Evolutionary conservation across 2,888 invertebrate species (phyloP).

Genomic region (Merodon equestris): DNA sequence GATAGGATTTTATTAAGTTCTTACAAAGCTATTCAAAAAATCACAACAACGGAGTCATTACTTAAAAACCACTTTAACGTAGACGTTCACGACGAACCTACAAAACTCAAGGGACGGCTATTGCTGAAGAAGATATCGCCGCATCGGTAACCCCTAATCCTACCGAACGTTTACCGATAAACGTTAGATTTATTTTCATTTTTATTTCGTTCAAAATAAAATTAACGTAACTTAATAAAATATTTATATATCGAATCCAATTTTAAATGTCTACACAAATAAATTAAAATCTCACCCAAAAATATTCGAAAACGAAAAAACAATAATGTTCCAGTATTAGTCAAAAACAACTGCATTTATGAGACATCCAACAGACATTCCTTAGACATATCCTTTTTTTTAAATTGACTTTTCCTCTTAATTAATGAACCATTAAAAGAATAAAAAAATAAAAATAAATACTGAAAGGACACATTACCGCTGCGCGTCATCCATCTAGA

Average conservation of each 20-base stretch:
- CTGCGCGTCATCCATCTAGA: slow-evolving; percentile 42
- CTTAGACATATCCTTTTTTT: slow-evolving; percentile 9
- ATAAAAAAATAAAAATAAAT: neutral
- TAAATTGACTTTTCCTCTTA: neutral
- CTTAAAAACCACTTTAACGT: slow-evolving; percentile 73
- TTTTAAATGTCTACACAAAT: slow-evolving; percentile 35
- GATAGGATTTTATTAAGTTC: slow-evolving; percentile 58
- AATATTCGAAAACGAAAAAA: slow-evolving; percentile 56
- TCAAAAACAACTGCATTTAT: neutral
- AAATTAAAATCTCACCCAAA: too few species aligned
- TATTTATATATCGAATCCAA: slow-evolving; percentile 21
- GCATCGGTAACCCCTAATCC: slow-evolving; percentile 76
- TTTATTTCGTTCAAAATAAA: slow-evolving; percentile 5
- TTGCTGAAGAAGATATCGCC: slow-evolving; percentile 77
- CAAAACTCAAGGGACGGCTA: slow-evolving; percentile 72
- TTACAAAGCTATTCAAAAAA: slow-evolving; percentile 72
- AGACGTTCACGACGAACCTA: slow-evolving; percentile 75
- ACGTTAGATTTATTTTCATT: slow-evolving; percentile 16
- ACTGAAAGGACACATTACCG: slow-evolving; percentile 43
- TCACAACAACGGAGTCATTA: slow-evolving; percentile 79
- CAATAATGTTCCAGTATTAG: too few species aligned
- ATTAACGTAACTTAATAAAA: slow-evolving; percentile 22
- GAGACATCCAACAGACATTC: slow-evolving; percentile 22
- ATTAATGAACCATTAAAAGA: neutral
- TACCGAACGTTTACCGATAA: slow-evolving; percentile 41